These are phyloP conservation scores for Battus philenor DNA, from an alignment of 1,140 invertebrate genomes.

Conservation along the genomic window DNA sequence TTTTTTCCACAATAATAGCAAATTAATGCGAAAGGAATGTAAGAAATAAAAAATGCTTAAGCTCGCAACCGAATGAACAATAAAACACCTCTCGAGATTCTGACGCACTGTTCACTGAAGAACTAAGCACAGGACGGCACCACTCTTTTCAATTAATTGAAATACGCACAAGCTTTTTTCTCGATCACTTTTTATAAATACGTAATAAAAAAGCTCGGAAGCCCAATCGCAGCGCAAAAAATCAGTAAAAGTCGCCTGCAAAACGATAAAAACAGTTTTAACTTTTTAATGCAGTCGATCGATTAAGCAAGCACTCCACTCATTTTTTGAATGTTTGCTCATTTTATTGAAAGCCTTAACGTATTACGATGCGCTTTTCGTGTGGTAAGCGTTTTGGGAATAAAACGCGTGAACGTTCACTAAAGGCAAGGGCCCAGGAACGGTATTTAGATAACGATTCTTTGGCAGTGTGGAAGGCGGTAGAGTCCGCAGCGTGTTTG, in stretches of 20 bases:
- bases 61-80: conserved; percentile 58
- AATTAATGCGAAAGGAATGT: conserved; percentile 51
- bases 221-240: conserved; percentile 50
- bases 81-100: conserved; percentile 56
- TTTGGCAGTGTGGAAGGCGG: conserved; percentile 66
- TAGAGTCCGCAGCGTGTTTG: conserved; percentile 63
- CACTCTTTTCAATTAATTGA: conserved; percentile 40
- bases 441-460: conserved; percentile 62
- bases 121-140: conserved; percentile 70
- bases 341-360: conserved; percentile 30
- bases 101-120: conserved; percentile 62
- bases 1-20: conserved; percentile 66
- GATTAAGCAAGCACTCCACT: conserved; percentile 58
- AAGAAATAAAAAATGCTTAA: conserved; percentile 52
- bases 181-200: conserved; percentile 39
- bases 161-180: conserved; percentile 32
- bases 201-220: conserved; percentile 37
- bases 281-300: conserved; percentile 69
- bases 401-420: conserved; percentile 49
- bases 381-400: conserved; percentile 29
- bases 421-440: conserved; percentile 54
- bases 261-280: conserved; percentile 64
- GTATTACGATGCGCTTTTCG: conserved; percentile 30
- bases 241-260: conserved; percentile 52
- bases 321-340: conserved; percentile 38